phyloP scores from a whole-genome alignment of 2,797 vertebrate species.

The Knipowitschia caucasica region DNA sequence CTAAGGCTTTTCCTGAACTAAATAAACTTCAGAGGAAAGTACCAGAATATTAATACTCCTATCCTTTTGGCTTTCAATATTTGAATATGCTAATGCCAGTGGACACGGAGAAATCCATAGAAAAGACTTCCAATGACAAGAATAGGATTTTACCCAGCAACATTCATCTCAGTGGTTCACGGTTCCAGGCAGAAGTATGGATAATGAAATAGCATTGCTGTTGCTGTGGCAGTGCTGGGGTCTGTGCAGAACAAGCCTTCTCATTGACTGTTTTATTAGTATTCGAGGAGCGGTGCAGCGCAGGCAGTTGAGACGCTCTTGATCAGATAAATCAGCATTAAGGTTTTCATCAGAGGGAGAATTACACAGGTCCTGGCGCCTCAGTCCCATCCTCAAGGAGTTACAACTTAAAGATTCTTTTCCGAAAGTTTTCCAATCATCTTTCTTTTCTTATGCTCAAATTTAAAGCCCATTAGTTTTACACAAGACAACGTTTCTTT shows the following conservation, averaged over 20 bases:
- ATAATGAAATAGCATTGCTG: conserved; percentile 17
- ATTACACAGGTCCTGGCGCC: conserved; percentile 61
- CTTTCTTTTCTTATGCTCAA: conserved; percentile 57
- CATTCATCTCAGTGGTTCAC: conserved; percentile 5
- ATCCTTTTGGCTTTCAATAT: too few species aligned
- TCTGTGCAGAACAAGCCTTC: conserved; percentile 33
- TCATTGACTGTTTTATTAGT: conserved; percentile 57
- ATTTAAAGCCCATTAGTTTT: conserved; percentile 71
- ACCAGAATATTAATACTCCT: too few species aligned
- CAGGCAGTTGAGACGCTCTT: conserved; percentile 61
- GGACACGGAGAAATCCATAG: too few species aligned
- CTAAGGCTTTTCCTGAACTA: too few species aligned
- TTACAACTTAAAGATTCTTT: conserved; percentile 57
- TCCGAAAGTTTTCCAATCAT: conserved; percentile 72
- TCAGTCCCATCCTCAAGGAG: conserved; percentile 41
- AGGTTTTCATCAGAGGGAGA: conserved; percentile 65
- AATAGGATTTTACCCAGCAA: background rate
- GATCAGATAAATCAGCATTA: conserved; percentile 73
- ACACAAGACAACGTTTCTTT: conserved; percentile 49
- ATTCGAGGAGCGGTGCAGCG: conserved; percentile 55
- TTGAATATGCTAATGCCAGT: too few species aligned
- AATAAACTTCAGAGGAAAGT: too few species aligned
- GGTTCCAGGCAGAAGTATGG: conserved; percentile 1
- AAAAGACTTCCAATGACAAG: background rate
- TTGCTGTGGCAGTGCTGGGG: conserved; percentile 10